Conservation (phyloP, 2,797 vertebrate genomes). For the Ara ararauna region DNA sequence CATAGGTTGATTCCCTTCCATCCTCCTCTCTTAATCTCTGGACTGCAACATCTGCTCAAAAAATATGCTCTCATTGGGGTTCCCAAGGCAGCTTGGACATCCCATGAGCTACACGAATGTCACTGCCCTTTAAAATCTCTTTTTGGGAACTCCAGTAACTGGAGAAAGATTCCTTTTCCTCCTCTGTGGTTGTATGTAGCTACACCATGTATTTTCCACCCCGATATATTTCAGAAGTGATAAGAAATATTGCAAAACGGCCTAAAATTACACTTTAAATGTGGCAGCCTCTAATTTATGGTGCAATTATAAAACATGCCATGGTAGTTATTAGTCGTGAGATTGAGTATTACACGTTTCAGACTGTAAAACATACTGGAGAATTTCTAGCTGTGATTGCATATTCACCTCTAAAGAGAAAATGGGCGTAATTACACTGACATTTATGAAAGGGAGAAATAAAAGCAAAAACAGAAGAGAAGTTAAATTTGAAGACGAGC, state of each 20-base stretch:
- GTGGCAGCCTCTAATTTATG: conserved; percentile 2
- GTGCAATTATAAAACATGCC: conserved; percentile 32
- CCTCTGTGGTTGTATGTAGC: not conserved
- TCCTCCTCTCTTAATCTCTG: rapidly evolving
- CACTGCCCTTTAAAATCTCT: not conserved
- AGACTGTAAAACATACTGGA: not conserved
- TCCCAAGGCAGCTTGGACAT: not conserved
- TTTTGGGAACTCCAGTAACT: not conserved
- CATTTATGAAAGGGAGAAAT: conserved; percentile 32
- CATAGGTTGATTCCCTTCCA: not conserved
- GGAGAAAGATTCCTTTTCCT: not conserved
- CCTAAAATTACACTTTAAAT: conserved; percentile 9
- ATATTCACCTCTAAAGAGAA: conserved; percentile 44
- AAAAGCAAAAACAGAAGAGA: not conserved
- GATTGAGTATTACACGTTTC: not conserved
- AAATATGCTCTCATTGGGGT: not conserved
- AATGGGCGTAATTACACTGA: conserved; percentile 36
- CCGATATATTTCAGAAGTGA: not conserved
- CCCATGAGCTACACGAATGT: not conserved
- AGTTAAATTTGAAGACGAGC: conserved; percentile 27
- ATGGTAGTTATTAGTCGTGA: conserved; percentile 11
- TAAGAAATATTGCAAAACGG: not conserved
- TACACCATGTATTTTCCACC: not conserved
- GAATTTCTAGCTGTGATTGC: conserved; percentile 25
- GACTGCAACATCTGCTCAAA: not conserved